Conservation (phyloP, 2,888 invertebrate species). For the Brachyopa scutellaris region DNA sequence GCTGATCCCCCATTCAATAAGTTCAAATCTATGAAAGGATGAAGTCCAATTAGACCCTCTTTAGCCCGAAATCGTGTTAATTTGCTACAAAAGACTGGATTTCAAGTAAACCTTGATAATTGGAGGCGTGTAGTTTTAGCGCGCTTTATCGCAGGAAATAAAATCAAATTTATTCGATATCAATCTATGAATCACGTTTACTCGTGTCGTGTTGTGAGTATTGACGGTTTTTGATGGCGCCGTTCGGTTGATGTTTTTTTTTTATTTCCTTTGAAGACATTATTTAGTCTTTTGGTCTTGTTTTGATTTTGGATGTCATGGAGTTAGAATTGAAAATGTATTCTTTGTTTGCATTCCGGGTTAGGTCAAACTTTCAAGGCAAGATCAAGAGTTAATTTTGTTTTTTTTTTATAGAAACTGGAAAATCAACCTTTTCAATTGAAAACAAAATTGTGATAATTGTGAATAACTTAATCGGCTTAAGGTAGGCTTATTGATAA, state of each 20-base stretch:
- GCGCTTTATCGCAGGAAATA: not conserved
- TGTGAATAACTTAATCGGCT: too few relatives aligned
- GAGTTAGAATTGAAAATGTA: not conserved
- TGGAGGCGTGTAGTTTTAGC: not conserved
- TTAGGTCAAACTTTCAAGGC: constrained; percentile 18
- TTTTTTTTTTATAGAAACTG: too few relatives aligned
- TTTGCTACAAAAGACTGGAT: too few relatives aligned
- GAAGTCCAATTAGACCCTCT: not conserved
- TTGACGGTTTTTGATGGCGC: not conserved
- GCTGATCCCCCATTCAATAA: not conserved
- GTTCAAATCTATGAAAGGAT: constrained; percentile 3
- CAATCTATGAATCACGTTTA: constrained; percentile 22
- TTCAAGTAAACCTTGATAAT: not conserved
- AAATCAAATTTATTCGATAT: constrained; percentile 16
- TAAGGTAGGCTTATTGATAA: too few relatives aligned
- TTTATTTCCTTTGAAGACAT: not conserved
- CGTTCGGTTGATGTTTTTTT: not conserved
- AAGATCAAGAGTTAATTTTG: too few relatives aligned
- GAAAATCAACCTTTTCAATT: too few relatives aligned
- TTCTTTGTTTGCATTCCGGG: constrained; percentile 18
- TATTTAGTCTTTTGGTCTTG: not conserved
- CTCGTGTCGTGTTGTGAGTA: not conserved
- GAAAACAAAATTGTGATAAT: too few relatives aligned
- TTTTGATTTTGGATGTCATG: not conserved
- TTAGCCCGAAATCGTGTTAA: constrained; percentile 1